A percentile compares a stretch with the other conserved stretches of the same genome.
phyloP scores from a whole-genome alignment of 1,140 invertebrate genomes.

The Brachionus koreanus region DNA sequence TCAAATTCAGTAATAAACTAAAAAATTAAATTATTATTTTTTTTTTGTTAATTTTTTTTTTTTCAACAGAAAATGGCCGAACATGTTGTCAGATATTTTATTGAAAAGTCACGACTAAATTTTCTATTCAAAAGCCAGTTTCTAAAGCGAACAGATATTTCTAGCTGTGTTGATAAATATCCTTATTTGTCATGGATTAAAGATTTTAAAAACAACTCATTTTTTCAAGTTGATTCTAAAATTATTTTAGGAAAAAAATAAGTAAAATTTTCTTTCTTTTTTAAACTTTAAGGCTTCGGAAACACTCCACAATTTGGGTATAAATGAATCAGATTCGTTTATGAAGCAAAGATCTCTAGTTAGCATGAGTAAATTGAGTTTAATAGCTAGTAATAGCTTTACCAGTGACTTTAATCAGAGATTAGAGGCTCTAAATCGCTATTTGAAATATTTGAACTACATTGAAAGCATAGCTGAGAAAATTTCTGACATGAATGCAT shows the following conservation, averaged over 20 bases:
- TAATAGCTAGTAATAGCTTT: not conserved
- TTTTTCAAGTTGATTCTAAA: not conserved
- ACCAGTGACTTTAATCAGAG: not conserved
- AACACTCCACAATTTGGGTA: not conserved
- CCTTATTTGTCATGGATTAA: conserved; percentile 26
- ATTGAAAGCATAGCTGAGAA: not conserved
- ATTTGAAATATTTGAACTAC: conserved; percentile 1
- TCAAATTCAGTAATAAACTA: not conserved
- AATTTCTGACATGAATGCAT: not conserved
- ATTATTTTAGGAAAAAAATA: not conserved
- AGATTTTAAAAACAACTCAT: conserved; percentile 26
- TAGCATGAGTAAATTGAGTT: conserved; percentile 29
- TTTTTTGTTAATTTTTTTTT: not conserved
- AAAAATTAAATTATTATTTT: not conserved
- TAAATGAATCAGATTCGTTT: conserved; percentile 34
- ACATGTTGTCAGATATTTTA: conserved; percentile 18
- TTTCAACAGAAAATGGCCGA: conserved; percentile 13
- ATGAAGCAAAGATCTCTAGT: conserved; percentile 22
- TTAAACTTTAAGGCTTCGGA: too few species aligned
- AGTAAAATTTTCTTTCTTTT: too few species aligned
- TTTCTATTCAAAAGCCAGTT: conserved; percentile 27
- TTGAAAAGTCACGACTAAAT: not conserved
- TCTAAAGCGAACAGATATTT: conserved; percentile 7
- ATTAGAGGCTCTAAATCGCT: not conserved
- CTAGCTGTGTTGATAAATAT: conserved; percentile 11